Evolutionary conservation across 2,888 invertebrate genomes (phyloP).

Genomic region (Pammene aurita): DNA sequence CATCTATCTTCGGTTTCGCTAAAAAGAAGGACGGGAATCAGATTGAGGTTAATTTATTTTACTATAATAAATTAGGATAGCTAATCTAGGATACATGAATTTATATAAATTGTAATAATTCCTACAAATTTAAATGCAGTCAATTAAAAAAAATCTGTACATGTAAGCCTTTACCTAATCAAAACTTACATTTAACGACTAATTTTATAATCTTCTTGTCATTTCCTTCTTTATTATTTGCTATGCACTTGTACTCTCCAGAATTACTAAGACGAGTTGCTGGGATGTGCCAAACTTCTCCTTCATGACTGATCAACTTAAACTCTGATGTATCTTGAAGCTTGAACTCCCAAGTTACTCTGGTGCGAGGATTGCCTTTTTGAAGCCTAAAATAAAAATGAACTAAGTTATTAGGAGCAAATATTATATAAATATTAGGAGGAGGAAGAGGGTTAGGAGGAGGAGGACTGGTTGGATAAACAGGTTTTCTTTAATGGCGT

Average conservation of each 20-base stretch:
- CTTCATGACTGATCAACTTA: neutral
- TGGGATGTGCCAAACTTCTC: neutral
- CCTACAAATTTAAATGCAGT: no score
- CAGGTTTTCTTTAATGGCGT: no score
- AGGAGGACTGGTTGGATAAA: no score
- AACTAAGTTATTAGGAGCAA: no score
- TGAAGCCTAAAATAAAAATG: neutral
- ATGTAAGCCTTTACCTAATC: neutral
- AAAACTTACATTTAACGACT: slow-evolving; percentile 5
- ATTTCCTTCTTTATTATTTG: neutral
- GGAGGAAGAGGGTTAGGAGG: no score
- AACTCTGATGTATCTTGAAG: neutral
- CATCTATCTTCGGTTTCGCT: slow-evolving; percentile 1
- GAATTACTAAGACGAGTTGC: neutral
- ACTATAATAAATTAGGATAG: no score
- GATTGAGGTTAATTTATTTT: neutral
- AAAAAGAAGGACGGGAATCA: neutral
- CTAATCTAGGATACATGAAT: no score
- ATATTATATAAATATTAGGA: no score
- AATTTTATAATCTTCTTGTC: neutral
- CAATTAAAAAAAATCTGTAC: no score
- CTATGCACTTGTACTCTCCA: neutral
- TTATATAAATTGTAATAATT: no score
- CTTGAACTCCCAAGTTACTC: neutral
- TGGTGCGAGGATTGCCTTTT: slow-evolving; percentile 10